These are phyloP conservation scores for Ptilodon capucinus DNA, from an alignment of 2,888 invertebrate species.

Conservation along the genomic window DNA sequence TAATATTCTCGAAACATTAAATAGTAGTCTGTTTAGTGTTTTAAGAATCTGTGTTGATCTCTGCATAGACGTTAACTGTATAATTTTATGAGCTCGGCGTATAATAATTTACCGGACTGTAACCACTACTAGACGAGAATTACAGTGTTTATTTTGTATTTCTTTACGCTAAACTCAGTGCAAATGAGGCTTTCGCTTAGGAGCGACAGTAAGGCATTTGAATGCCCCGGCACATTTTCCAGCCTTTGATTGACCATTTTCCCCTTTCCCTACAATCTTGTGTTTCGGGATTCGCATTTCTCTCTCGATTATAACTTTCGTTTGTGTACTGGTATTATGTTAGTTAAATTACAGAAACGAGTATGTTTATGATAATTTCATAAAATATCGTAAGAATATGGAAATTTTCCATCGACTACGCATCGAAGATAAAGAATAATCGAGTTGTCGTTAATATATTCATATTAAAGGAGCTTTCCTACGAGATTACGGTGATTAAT, in stretches of 20 bases:
- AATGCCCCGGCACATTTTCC: not conserved
- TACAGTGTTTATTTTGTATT: conserved; percentile 4
- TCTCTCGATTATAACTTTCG: no score
- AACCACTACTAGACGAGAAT: conserved; percentile 30
- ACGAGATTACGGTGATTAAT: not conserved
- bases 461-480: no score
- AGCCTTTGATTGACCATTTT: not conserved
- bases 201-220: not conserved
- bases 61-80: conserved; percentile 26
- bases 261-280: not conserved
- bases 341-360: no score
- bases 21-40: conserved; percentile 28
- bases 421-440: not conserved
- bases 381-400: not conserved
- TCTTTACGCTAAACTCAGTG: not conserved
- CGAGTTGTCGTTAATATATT: no score
- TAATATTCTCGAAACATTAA: conserved; percentile 3
- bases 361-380: no score
- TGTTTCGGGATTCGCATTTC: not conserved
- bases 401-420: not conserved
- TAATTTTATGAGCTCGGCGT: conserved; percentile 28
- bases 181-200: not conserved
- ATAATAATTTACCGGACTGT: conserved; percentile 26
- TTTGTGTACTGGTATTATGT: no score
- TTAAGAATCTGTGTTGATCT: conserved; percentile 19